Evolutionary conservation across 2,888 invertebrate genomes (phyloP), one percentile per base, ranked within the genome.

Genomic region (Drosophila cracens): DNA sequence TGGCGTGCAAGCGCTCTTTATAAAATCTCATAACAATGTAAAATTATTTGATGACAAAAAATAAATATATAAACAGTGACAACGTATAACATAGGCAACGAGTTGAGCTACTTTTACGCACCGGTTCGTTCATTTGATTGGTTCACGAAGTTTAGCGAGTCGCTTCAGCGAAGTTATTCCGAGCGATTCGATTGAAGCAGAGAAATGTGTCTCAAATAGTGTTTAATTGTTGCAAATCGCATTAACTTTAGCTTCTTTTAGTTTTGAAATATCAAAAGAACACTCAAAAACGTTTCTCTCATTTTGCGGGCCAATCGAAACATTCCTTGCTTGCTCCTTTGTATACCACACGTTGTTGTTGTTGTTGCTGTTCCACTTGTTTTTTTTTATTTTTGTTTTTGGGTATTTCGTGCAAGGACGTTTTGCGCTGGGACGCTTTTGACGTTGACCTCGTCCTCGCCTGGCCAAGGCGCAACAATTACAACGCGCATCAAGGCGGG

Each of bases 391-490:
- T 21, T 21, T 7, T 46, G 13, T 13, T 46, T 16, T 36, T 27
- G 25, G 53, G 49, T 57, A 69, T 63, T 70, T 70, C 56, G 65
- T 81, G 73, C 79, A 81, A 81, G 79, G 79, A 79, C 79, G 68
- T 61, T 46, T 54, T 43, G 40, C 56, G 56, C 46, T 80, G 61
- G 54, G 72, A 78, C 78, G 65, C 65, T 81, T 60, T 65, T 73
- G 56, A 59, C 33, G 54, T 62, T 68, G 56, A 70, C 43, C 72
- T 69, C 68, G 85, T 76, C 84, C 84, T 79, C 62, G 68, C 65
- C 61, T 74, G 59, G 31, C 40, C 62, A 79, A 87, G 73, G 85
- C 90, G 85, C 90, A 86, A 89, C 88, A 89, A 89, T 87, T 89
- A 80, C 57, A 72, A 79, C 72, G 78, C 82, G 70, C 74, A 83